Evolutionary conservation across 2,113 vertebrate species (phyloP).

Genomic region (Fulmarus glacialis): DNA sequence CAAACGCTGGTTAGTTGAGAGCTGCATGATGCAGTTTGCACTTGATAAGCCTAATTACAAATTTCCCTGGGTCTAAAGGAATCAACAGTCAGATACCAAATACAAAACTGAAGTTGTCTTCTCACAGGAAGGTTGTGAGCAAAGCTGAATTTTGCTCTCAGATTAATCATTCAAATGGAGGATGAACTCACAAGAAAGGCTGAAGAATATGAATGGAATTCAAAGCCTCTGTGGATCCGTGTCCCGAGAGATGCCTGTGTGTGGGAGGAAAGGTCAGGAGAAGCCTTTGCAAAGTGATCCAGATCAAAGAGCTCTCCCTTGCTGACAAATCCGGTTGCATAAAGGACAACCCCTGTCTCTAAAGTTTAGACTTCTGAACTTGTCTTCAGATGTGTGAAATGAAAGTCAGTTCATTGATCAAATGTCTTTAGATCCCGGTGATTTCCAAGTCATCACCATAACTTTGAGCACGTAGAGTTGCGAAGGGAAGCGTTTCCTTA

Average conservation of each 20-base stretch:
- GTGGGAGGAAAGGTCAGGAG: neutral
- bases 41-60: neutral
- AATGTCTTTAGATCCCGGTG: neutral
- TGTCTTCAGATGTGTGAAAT: conserved; percentile 39
- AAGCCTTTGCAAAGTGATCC: neutral
- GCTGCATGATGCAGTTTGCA: rapidly evolving
- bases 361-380: conserved; percentile 22
- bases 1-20: neutral
- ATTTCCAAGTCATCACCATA: neutral
- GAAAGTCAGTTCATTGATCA: conserved; percentile 36
- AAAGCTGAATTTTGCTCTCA: neutral
- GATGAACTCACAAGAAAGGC: neutral
- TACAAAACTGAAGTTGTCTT: neutral
- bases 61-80: neutral
- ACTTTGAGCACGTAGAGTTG: neutral
- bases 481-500: neutral
- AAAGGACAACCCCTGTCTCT: conserved; percentile 3
- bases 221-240: neutral
- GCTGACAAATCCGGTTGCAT: conserved; percentile 22
- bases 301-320: conserved; percentile 36
- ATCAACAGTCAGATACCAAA: neutral
- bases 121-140: neutral
- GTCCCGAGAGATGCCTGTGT: neutral
- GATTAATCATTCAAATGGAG: neutral
- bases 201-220: neutral